phyloP scores from a whole-genome alignment of 2,797 vertebrate genomes.

The Danio jaintianensis region DNA sequence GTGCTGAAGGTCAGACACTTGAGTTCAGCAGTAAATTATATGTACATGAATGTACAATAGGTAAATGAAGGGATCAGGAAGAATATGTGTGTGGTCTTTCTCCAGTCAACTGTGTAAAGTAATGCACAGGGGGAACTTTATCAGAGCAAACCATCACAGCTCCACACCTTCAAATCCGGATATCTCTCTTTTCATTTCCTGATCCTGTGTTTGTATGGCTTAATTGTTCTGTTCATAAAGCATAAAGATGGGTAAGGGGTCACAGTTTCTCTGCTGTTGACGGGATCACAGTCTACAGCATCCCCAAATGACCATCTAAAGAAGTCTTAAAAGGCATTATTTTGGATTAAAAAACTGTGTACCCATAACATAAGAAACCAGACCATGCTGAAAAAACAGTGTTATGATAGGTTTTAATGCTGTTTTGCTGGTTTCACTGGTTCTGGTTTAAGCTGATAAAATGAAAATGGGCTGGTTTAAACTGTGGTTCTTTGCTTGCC shows the following conservation, averaged over 20 bases:
- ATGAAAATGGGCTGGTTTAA: no score
- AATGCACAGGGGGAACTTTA: conserved; percentile 31
- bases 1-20: neutral
- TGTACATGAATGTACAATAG: conserved; percentile 3
- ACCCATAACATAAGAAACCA: neutral
- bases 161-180: conserved; percentile 30
- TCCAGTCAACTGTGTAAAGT: neutral
- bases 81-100: neutral
- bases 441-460: no score
- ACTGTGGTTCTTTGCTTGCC: no score
- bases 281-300: neutral
- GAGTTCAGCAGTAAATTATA: conserved; percentile 5
- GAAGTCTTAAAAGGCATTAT: neutral
- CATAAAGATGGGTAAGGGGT: conserved; percentile 10
- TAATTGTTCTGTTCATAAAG: neutral
- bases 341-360: neutral
- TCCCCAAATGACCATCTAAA: conserved; percentile 12
- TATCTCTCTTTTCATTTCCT: conserved; percentile 29
- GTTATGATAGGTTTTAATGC: no score
- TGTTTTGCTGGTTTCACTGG: no score
- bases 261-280: neutral
- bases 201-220: conserved; percentile 24
- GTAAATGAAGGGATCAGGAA: neutral
- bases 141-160: conserved; percentile 27
- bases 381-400: no score